Evolutionary conservation across 2,888 invertebrate genomes (phyloP), one percentile per base, ranked within the genome.

Genomic region (Heliconius cydno): DNA sequence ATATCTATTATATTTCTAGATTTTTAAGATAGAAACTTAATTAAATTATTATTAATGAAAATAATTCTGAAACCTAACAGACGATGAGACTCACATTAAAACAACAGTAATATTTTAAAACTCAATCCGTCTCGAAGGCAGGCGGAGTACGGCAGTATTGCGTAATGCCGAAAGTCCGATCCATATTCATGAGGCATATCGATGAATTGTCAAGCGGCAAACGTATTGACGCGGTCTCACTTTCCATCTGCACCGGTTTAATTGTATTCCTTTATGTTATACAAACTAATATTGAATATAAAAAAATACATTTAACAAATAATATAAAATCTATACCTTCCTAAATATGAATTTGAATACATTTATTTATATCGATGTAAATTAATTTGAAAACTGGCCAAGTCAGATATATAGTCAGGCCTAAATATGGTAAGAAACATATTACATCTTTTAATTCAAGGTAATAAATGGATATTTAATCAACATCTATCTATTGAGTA

Each of bases 171-270:
- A 91, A 91, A 91, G 88, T 89, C 85, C 81, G 85, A 91, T 93
- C 88, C 92, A 94, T 94, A 94, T 94, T 91, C 91, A 94, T 94
- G 89, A 89, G 87, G 86, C 85, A 86, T 85, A 88, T 85, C 89
- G 88, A 90, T 91, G 93, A 91, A 92, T 92, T 91, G 90, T 88
- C 90, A 90, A 90, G 89, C 82, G 81, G 80, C 84, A 82, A 81
- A 81, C 82, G 83, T 78, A 83, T 80, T 82, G 83, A 77, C 81
- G 79, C 70, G 78, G 81, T 77, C 77, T 84, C 82, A 84, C 86
- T 86, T 85, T 86, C 84, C 83, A 85, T 82, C 84, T 67, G 82
- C 66, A 79, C 79, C 80, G 82, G 82, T 83, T 83, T 84, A 84
- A 81, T 83, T 80, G 41, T 68, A 71, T 72, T 57, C 30, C 7